These are phyloP conservation scores for Ylistrum balloti DNA, from an alignment of 1,140 invertebrate species.

Conservation along the genomic window DNA sequence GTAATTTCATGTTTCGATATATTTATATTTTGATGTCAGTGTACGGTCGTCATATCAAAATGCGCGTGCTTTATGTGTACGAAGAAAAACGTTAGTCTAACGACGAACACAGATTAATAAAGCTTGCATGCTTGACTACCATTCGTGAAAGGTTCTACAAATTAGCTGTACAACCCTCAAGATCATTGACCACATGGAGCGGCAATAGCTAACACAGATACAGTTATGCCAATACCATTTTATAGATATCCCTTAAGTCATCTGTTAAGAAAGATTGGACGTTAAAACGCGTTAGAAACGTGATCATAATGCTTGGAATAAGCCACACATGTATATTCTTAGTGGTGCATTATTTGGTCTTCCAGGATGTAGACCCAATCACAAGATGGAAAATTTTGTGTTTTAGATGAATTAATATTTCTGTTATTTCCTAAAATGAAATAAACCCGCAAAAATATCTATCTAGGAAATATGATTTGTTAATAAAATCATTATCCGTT, in stretches of 20 bases:
- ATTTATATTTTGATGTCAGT: not conserved
- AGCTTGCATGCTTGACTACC: not conserved
- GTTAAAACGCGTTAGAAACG: not conserved
- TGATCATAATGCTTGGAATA: not conserved
- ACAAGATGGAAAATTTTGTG: too few relatives aligned
- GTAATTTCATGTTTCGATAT: not conserved
- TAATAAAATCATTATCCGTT: too few relatives aligned
- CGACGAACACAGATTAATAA: not conserved
- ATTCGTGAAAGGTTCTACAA: not conserved
- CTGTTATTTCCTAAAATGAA: too few relatives aligned
- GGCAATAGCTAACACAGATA: not conserved
- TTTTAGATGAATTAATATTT: too few relatives aligned
- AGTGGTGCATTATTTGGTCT: too few relatives aligned
- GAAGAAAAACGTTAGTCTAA: not conserved
- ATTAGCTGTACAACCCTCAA: not conserved
- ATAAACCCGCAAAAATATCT: too few relatives aligned
- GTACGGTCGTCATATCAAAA: not conserved
- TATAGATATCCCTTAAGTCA: not conserved
- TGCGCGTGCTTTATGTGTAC: not conserved
- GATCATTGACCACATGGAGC: not conserved
- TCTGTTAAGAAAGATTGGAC: not conserved
- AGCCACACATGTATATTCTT: too few relatives aligned
- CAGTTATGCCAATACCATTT: not conserved
- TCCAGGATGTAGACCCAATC: too few relatives aligned
- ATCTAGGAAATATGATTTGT: too few relatives aligned